Conservation (phyloP, 2,797 vertebrate species). For the Aldrovandia affinis region DNA sequence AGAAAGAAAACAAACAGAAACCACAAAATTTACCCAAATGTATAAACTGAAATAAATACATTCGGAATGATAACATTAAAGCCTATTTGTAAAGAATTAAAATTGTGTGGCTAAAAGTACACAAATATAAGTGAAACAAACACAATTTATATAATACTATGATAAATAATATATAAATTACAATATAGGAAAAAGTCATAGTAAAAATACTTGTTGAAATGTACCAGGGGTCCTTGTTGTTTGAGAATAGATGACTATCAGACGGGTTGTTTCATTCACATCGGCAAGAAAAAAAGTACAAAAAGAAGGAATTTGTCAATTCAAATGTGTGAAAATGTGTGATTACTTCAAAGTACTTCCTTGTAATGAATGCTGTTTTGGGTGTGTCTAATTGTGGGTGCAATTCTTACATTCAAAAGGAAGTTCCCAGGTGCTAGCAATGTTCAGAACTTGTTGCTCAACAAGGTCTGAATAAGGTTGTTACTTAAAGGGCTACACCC, state of each 20-base stretch:
- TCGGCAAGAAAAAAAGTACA: not conserved
- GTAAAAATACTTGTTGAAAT: not conserved
- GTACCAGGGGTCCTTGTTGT: not conserved
- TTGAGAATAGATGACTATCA: not conserved
- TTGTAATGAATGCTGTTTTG: not conserved
- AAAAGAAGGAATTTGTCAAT: not conserved
- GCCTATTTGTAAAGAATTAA: not conserved
- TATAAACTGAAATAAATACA: not conserved
- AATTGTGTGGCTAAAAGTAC: not conserved
- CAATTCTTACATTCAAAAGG: not conserved
- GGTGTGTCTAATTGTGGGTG: not conserved
- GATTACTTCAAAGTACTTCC: not conserved
- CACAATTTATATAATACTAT: not conserved
- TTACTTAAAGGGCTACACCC: not conserved
- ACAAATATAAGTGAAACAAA: not conserved
- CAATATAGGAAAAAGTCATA: not conserved
- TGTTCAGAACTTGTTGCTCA: not conserved
- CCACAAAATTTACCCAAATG: not conserved
- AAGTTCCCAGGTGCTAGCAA: conserved; percentile 8
- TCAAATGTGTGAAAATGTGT: not conserved
- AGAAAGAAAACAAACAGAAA: conserved; percentile 6
- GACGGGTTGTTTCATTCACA: not conserved
- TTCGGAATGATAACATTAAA: not conserved
- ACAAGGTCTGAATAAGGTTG: not conserved
- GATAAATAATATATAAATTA: not conserved